Base-by-base conservation (phyloP, 1,140 invertebrate genomes). In the Leucophenga varia region DNA sequence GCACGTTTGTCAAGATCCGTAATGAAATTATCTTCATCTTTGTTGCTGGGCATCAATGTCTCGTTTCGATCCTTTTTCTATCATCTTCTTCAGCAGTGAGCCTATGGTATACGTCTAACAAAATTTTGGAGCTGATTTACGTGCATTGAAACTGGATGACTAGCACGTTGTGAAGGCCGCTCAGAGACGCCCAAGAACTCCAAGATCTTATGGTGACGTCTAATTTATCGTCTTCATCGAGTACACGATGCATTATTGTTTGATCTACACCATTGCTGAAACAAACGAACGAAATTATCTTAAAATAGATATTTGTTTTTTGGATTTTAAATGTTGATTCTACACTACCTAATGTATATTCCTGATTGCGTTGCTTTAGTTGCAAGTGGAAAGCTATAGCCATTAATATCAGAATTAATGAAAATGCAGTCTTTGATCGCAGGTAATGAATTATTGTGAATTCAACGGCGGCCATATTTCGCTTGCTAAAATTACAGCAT, bases 161-260 rank as follows among this genome's bases (percentile, higher is more conserved):
- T 56, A 19, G 46, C 59, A 8, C 43, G 59, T 42, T 79, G 81
- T 50, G 82, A 79, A 2, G 91, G 91, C 55, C 89, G 80, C 54
- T 90, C 87, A 7, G 91, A 84, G 17, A 96, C 79, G 6, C 91
- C 93, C 41, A 95, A 77, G 14, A 95, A 79, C 59, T 90, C 89
- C 39, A 96, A 75, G 56, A 96, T 90, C 74, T 95, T 91, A 60
- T 91, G 64, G 94, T 89, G 17, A 95, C 86, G 59, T 93, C 85
- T 47, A 83, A 79, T 57, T 87, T 87, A 64, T 94, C 91, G 37
- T 83, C 79, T 30, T 81, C 80, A 12, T 83, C 86, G 58, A 94
- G 81, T 22, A 82, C 76, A 44, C 86, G 81, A 59, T 92, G 85
- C 48, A 93, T 85, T 31, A 92, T 77, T 3, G 91, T 94, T 63